Percentiles rank a stretch among this genome's conserved stretches.
Conservation (phyloP, 2,113 vertebrate species). For the Vireo altiloquus region DNA sequence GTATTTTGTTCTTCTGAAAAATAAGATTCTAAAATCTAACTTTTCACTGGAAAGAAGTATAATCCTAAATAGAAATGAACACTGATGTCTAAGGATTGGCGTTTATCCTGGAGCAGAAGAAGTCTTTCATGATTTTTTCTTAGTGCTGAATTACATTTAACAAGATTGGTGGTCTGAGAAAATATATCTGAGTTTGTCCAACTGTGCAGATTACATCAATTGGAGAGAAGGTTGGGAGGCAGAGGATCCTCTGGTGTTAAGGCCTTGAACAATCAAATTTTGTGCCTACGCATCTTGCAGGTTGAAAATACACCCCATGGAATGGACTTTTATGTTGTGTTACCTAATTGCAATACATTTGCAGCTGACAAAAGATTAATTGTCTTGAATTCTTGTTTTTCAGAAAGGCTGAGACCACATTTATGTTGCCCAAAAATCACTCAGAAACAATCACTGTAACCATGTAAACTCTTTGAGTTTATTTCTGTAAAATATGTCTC, state of each 20-base stretch:
- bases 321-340: neutral
- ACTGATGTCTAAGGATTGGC: neutral
- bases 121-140: neutral
- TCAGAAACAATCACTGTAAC: neutral
- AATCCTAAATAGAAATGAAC: neutral
- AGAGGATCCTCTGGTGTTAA: neutral
- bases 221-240: neutral
- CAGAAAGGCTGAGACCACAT: neutral
- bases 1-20: neutral
- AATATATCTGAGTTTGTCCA: neutral
- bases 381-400: neutral
- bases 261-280: neutral
- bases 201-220: neutral
- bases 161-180: neutral
- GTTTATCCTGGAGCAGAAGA: neutral
- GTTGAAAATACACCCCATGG: neutral
- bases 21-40: neutral
- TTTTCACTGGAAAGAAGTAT: neutral
- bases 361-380: neutral
- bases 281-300: neutral
- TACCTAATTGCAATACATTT: neutral
- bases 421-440: neutral
- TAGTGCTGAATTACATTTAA: neutral
- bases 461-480: neutral
- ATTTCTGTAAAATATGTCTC: constrained; percentile 37